These are phyloP conservation scores for Danionella dracula DNA, from an alignment of 2,797 vertebrate genomes.

Conservation along the genomic window DNA sequence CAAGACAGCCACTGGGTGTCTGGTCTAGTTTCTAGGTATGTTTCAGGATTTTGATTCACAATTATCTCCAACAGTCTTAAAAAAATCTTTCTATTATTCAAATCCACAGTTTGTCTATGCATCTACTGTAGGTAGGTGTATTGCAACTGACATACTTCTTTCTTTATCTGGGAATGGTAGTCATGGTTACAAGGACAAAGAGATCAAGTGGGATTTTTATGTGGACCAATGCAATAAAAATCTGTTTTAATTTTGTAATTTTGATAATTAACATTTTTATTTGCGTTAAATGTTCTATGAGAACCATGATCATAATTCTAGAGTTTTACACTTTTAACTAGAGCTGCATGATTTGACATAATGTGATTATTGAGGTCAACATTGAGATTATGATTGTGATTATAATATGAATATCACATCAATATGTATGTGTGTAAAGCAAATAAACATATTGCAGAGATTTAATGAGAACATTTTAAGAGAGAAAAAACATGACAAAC, in stretches of 20 bases:
- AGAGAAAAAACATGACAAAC: not conserved
- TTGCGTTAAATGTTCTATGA: too few species aligned
- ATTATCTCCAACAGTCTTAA: not conserved
- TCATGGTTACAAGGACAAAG: constrained; percentile 49
- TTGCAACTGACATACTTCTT: not conserved
- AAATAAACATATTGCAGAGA: not conserved
- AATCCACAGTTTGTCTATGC: not conserved
- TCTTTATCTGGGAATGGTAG: constrained; percentile 28
- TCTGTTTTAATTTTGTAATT: too few species aligned
- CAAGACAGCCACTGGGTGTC: too few species aligned
- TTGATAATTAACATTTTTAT: constrained; percentile 36
- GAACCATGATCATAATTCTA: too few species aligned
- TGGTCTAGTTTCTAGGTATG: not conserved
- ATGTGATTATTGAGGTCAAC: constrained; percentile 32
- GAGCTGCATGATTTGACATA: too few species aligned
- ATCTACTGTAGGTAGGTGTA: not conserved
- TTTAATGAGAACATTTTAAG: not conserved
- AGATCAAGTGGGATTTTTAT: too few species aligned
- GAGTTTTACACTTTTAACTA: too few species aligned
- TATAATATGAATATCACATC: not conserved
- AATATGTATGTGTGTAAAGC: not conserved
- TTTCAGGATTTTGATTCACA: not conserved
- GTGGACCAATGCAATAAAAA: too few species aligned
- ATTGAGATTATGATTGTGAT: not conserved
- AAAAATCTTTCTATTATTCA: not conserved